Percentiles rank a stretch among this genome's conserved stretches.
Evolutionary conservation across 2,113 vertebrate species (phyloP).

Genomic region (Suricata suricatta): DNA sequence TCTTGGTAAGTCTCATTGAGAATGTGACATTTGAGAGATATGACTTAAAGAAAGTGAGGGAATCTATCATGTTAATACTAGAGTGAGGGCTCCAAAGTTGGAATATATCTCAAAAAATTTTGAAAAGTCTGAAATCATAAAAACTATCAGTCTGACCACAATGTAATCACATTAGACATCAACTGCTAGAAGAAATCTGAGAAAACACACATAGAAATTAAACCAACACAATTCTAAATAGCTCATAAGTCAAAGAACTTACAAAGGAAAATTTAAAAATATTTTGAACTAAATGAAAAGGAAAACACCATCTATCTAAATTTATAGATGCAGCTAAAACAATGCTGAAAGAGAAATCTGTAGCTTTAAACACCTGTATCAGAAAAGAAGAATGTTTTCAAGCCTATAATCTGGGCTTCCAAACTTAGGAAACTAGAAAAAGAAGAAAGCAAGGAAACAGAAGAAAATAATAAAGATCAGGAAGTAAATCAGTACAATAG

Average conservation of each 20-base stretch:
- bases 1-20: neutral
- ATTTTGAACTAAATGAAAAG: constrained; percentile 28
- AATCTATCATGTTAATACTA: neutral
- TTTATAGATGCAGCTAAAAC: constrained; percentile 14
- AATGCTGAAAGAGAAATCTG: neutral
- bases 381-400: constrained; percentile 37
- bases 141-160: constrained; percentile 30
- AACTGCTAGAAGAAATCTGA: neutral
- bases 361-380: neutral
- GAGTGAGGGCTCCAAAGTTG: neutral
- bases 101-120: constrained; percentile 13
- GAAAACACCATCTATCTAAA: neutral
- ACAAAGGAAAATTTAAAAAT: constrained; percentile 27
- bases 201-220: constrained; percentile 20
- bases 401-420: constrained; percentile 6
- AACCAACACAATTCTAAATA: neutral
- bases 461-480: constrained; percentile 16
- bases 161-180: neutral
- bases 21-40: neutral
- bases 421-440: constrained; percentile 33
- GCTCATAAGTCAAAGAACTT: neutral
- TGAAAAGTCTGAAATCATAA: constrained; percentile 24
- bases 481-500: neutral
- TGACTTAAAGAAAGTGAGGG: neutral
- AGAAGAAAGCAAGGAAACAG: neutral